phyloP scores from a whole-genome alignment of 2,888 invertebrate genomes.

The Chrysotoxum bicinctum region DNA sequence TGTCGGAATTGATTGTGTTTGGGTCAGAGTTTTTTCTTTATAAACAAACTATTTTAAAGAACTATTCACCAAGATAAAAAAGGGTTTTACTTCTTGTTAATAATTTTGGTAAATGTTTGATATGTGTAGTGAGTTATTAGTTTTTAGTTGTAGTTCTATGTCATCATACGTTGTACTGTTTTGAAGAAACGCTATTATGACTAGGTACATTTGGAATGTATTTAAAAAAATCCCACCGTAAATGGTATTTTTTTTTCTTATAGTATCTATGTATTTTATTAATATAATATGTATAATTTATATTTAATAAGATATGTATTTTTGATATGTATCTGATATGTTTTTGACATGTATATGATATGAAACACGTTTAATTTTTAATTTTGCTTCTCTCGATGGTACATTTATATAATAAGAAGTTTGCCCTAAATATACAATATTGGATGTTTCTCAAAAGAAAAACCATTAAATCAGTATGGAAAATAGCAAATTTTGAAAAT shows the following conservation, averaged over 20 bases:
- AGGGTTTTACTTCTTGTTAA: neutral
- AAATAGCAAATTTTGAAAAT: slow-evolving; percentile 19
- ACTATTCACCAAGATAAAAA: slow-evolving; percentile 52
- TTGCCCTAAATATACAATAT: slow-evolving; percentile 66
- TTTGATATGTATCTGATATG: slow-evolving; percentile 58
- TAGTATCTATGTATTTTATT: slow-evolving; percentile 12
- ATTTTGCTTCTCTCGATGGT: slow-evolving; percentile 30
- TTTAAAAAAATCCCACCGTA: neutral
- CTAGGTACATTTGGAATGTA: slow-evolving; percentile 11
- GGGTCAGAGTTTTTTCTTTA: slow-evolving; percentile 62
- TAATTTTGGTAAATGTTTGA: slow-evolving; percentile 10
- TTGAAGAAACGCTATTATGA: slow-evolving; percentile 48
- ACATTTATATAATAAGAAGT: slow-evolving; percentile 62
- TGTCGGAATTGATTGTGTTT: slow-evolving; percentile 39
- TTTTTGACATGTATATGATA: slow-evolving; percentile 65
- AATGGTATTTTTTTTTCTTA: slow-evolving; percentile 36
- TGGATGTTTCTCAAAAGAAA: slow-evolving; percentile 51
- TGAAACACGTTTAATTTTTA: slow-evolving; percentile 47
- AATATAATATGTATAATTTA: slow-evolving; percentile 32
- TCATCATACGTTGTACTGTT: slow-evolving; percentile 57
- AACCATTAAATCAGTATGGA: neutral
- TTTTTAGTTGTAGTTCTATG: slow-evolving; percentile 31
- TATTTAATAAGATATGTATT: slow-evolving; percentile 60
- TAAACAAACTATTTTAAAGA: slow-evolving; percentile 31
- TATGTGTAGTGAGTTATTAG: slow-evolving; percentile 12